Percentiles rank a stretch among this genome's conserved stretches.
These are phyloP conservation scores for Prosapia bicincta DNA, from an alignment of 2,888 invertebrate species.

Conservation along the genomic window DNA sequence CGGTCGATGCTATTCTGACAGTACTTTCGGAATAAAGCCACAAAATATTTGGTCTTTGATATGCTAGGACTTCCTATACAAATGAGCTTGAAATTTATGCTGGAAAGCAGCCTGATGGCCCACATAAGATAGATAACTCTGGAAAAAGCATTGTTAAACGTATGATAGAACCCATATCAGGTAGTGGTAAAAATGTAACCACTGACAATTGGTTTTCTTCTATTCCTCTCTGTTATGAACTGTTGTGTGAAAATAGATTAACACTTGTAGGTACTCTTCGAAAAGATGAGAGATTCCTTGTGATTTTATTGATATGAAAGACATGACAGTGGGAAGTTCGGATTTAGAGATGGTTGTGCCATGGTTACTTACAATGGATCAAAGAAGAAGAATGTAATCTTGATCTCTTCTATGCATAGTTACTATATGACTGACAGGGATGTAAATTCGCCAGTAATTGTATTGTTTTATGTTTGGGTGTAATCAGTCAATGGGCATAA, in stretches of 20 bases:
- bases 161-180: conserved; percentile 6
- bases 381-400: too few species aligned
- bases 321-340: neutral
- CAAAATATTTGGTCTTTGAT: conserved; percentile 18
- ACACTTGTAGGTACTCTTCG: neutral
- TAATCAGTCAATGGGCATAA: neutral
- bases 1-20: too few species aligned
- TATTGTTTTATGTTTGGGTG: neutral
- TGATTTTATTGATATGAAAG: neutral
- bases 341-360: too few species aligned
- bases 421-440: neutral
- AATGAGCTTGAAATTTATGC: conserved; percentile 14
- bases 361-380: neutral
- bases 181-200: conserved; percentile 14
- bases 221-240: neutral
- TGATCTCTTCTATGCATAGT: neutral
- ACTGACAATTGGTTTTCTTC: conserved; percentile 17
- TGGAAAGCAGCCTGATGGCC: conserved; percentile 16
- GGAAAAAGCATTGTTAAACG: neutral
- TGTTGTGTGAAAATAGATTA: neutral
- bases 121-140: neutral
- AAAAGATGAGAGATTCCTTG: neutral
- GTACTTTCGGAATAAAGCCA: too few species aligned
- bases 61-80: conserved; percentile 21
- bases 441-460: neutral